A percentile compares a stretch with the other conserved stretches of the same genome.
Evolutionary conservation across 1,140 invertebrate genomes (phyloP).

Genomic region (Aporrectodea caliginosa): DNA sequence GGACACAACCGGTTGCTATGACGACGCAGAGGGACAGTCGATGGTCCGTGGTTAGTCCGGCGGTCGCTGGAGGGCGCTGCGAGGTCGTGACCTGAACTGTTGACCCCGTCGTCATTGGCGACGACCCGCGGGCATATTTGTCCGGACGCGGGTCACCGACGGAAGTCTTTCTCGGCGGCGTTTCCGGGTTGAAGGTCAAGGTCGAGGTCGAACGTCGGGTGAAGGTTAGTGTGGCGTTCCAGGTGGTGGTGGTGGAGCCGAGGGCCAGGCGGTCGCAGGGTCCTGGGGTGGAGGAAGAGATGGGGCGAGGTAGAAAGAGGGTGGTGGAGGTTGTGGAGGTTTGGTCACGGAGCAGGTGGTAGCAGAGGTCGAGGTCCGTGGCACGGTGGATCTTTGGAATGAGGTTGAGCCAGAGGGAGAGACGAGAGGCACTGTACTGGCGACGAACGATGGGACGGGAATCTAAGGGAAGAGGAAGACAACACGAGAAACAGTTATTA

Average conservation of each 20-base stretch:
- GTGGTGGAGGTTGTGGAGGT: not conserved
- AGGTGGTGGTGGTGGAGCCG: not conserved
- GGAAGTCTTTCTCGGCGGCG: not conserved
- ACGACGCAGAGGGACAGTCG: not conserved
- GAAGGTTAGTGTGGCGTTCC: not conserved
- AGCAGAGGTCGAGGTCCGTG: conserved; percentile 71
- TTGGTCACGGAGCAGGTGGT: conserved; percentile 67
- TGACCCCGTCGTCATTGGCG: not conserved
- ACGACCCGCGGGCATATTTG: no score
- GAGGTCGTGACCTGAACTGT: not conserved
- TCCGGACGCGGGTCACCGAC: not conserved
- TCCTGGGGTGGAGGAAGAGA: not conserved
- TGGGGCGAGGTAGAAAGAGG: no score
- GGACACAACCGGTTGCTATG: not conserved
- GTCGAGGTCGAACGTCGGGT: not conserved
- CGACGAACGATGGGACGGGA: conserved; percentile 65
- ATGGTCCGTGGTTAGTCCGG: not conserved
- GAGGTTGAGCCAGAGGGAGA: conserved; percentile 94
- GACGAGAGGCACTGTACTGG: conserved; percentile 86
- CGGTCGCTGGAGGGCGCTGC: not conserved
- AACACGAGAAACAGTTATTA: no score
- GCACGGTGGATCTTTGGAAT: conserved; percentile 88
- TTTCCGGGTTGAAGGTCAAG: not conserved
- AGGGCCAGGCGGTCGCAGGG: not conserved
- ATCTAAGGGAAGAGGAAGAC: no score